A percentile compares a stretch with the other conserved stretches of the same genome.
phyloP scores from a whole-genome alignment of 2,888 invertebrate species.

The Hesperia comma region DNA sequence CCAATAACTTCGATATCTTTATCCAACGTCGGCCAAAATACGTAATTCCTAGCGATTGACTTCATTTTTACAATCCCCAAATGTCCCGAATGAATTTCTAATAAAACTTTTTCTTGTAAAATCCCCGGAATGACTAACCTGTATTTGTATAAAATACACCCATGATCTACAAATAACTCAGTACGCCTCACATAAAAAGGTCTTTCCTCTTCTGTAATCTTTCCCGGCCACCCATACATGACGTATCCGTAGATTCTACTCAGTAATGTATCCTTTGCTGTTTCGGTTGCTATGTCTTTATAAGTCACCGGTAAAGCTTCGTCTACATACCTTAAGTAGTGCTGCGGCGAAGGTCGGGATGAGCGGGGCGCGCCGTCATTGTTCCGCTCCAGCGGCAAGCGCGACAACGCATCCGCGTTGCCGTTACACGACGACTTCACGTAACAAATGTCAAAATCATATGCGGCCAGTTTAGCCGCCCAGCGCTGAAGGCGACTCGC shows the following conservation, averaged over 20 bases:
- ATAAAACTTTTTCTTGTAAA: neutral
- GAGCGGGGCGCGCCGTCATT: neutral
- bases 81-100: constrained; percentile 12
- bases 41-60: constrained; percentile 9
- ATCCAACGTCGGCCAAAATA: constrained; percentile 7
- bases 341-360: neutral
- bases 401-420: constrained; percentile 44
- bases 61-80: constrained; percentile 20
- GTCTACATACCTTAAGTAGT: constrained; percentile 26
- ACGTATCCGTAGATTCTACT: constrained; percentile 8
- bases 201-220: constrained; percentile 9
- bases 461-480: constrained; percentile 52
- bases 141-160: constrained; percentile 9
- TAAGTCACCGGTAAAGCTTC: constrained; percentile 24
- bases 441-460: constrained; percentile 46
- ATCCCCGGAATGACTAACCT: constrained; percentile 2
- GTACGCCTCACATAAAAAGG: neutral
- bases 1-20: neutral
- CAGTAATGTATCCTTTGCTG: constrained; percentile 19
- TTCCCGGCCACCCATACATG: constrained; percentile 13
- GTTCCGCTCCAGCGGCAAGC: constrained; percentile 37
- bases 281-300: constrained; percentile 15
- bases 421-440: constrained; percentile 39
- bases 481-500: constrained; percentile 52
- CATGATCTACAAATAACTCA: neutral